phyloP scores from a whole-genome alignment of 2,888 invertebrate genomes.

The Tipula lateralis region DNA sequence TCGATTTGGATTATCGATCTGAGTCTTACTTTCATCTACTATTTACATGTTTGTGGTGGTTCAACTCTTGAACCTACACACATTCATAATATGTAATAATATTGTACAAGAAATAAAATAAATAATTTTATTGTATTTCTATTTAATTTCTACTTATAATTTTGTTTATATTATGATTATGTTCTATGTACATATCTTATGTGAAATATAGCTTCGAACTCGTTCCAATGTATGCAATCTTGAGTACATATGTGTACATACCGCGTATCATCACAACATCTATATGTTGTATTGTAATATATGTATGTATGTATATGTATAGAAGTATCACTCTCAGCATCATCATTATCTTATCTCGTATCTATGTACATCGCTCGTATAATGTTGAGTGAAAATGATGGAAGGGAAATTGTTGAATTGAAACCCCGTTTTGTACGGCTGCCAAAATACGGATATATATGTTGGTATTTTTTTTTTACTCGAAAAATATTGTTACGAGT shows the following conservation, averaged over 20 bases:
- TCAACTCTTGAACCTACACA: not conserved
- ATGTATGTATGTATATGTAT: too few species aligned
- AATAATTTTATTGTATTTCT: not conserved
- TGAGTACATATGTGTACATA: not conserved
- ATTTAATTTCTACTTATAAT: not conserved
- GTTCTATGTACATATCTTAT: not conserved
- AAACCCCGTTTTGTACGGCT: not conserved
- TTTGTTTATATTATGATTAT: not conserved
- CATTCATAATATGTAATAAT: not conserved
- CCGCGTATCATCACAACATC: not conserved
- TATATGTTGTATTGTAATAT: too few species aligned
- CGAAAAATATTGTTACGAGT: conserved; percentile 14
- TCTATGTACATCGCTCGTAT: not conserved
- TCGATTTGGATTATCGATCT: not conserved
- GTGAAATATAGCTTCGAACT: not conserved
- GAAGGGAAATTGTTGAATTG: not conserved
- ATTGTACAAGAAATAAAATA: not conserved
- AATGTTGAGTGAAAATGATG: conserved; percentile 11
- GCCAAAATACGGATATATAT: too few species aligned
- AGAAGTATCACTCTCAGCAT: not conserved
- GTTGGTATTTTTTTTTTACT: not conserved
- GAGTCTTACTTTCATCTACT: too few species aligned
- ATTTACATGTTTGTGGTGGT: not conserved
- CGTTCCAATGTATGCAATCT: not conserved
- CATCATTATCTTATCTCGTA: not conserved